Conservation (phyloP, 2,888 invertebrate species). For the Melanostoma scalare region DNA sequence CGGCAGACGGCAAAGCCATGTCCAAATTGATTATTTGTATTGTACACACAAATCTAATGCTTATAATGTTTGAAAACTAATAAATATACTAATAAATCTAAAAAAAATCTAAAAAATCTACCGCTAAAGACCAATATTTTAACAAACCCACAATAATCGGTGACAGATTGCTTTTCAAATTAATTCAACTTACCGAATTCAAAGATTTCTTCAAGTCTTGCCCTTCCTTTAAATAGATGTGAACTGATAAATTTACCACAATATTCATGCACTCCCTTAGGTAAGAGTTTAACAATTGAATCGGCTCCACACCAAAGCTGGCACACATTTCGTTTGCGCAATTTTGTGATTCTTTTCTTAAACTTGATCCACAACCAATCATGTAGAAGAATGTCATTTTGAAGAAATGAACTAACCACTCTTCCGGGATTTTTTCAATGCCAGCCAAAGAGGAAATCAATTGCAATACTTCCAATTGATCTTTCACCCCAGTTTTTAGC, state of each 20-base stretch:
- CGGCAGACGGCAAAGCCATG: too few species aligned
- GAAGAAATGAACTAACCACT: slow-evolving; percentile 79
- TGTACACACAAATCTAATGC: too few species aligned
- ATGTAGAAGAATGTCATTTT: slow-evolving; percentile 80
- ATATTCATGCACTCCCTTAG: slow-evolving; percentile 79
- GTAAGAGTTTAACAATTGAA: slow-evolving; percentile 80
- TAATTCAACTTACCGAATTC: slow-evolving; percentile 26
- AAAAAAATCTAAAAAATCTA: too few species aligned
- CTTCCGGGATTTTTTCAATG: slow-evolving; percentile 75
- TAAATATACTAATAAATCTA: too few species aligned
- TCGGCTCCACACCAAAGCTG: slow-evolving; percentile 76
- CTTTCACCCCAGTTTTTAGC: slow-evolving; percentile 31
- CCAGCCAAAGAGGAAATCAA: slow-evolving; percentile 67
- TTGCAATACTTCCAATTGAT: slow-evolving; percentile 62
- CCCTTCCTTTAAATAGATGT: slow-evolving; percentile 77
- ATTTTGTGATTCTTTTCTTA: slow-evolving; percentile 79
- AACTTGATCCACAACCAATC: slow-evolving; percentile 77
- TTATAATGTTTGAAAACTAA: too few species aligned
- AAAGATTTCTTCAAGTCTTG: slow-evolving; percentile 75
- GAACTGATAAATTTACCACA: slow-evolving; percentile 77
- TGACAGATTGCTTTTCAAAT: not conserved
- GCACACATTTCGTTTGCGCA: slow-evolving; percentile 79
- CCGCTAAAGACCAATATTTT: too few species aligned
- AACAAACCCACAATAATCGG: too few species aligned
- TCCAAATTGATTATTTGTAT: too few species aligned